A percentile compares a stretch with the other conserved stretches of the same genome.
These are phyloP conservation scores for Syngnathoides biaculeatus DNA, from an alignment of 2,113 vertebrate species.

Conservation along the genomic window DNA sequence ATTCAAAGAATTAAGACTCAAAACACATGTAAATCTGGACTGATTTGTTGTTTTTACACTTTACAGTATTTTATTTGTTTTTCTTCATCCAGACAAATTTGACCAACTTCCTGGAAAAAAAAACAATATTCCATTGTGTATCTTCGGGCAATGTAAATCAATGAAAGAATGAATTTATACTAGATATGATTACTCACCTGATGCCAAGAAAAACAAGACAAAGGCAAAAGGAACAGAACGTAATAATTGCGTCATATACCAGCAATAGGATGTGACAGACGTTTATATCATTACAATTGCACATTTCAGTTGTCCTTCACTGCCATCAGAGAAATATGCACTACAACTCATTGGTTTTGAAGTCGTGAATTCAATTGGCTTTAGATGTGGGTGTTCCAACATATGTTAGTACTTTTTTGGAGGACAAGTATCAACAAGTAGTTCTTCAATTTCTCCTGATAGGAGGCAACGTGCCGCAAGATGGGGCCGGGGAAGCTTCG, in stretches of 20 bases:
- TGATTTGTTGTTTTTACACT: too few relatives aligned
- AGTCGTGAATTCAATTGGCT: slow-evolving; percentile 25
- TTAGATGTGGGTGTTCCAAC: slow-evolving; percentile 38
- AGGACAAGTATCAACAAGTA: slow-evolving; percentile 30
- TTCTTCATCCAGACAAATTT: too few relatives aligned
- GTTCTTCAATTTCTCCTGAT: slow-evolving; percentile 35
- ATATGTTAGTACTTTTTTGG: slow-evolving; percentile 41
- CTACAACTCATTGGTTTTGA: slow-evolving; percentile 14
- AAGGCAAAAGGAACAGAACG: not conserved
- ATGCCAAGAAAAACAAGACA: not conserved
- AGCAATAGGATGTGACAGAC: not conserved
- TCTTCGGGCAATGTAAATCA: too few relatives aligned
- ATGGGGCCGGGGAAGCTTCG: not conserved
- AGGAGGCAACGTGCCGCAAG: slow-evolving; percentile 26
- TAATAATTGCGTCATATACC: not conserved
- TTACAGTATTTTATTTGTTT: too few relatives aligned
- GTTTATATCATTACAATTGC: not conserved
- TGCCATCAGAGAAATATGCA: slow-evolving; percentile 9
- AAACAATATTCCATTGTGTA: too few relatives aligned
- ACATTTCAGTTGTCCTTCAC: slow-evolving; percentile 1
- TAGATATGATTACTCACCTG: not conserved
- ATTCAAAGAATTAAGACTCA: too few relatives aligned
- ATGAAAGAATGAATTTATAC: too few relatives aligned
- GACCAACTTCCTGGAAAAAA: too few relatives aligned
- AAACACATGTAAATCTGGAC: too few relatives aligned